Conservation (phyloP, 2,797 vertebrate genomes). For the Luscinia megarhynchos region DNA sequence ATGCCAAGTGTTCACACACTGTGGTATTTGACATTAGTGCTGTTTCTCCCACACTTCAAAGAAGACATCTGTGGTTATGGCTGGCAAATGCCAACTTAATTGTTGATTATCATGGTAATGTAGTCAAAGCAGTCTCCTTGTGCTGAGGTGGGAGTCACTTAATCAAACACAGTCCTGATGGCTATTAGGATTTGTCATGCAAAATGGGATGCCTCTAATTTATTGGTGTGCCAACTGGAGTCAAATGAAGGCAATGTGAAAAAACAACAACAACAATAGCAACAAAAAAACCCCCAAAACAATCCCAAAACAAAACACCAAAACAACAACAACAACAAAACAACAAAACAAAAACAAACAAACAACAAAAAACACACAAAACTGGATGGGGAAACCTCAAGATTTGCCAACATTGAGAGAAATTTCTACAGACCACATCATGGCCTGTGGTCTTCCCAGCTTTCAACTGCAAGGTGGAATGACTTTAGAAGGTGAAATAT, state of each 20-base stretch:
- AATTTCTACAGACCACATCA: neutral
- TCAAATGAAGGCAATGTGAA: neutral
- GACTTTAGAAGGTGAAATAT: neutral
- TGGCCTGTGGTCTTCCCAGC: neutral
- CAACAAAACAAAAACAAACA: too few species aligned
- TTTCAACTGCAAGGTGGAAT: neutral
- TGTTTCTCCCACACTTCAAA: conserved; percentile 52
- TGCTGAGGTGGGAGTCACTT: conserved; percentile 27
- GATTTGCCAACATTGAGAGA: neutral
- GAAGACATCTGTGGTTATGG: conserved; percentile 52
- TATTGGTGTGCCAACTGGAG: neutral
- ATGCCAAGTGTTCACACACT: conserved; percentile 37
- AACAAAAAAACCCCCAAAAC: neutral
- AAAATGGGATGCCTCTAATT: neutral
- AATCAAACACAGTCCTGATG: conserved; percentile 5
- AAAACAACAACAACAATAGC: neutral
- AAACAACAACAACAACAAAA: too few species aligned
- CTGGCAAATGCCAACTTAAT: conserved; percentile 52
- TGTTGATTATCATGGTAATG: conserved; percentile 45
- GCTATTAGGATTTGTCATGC: neutral
- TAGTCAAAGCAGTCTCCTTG: neutral
- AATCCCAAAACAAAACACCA: too few species aligned
- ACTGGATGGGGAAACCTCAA: neutral
- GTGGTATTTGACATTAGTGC: conserved; percentile 3
- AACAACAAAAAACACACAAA: neutral